Evolutionary conservation across 1,140 invertebrate species (phyloP).

Genomic region (Scaptomyza montana): DNA sequence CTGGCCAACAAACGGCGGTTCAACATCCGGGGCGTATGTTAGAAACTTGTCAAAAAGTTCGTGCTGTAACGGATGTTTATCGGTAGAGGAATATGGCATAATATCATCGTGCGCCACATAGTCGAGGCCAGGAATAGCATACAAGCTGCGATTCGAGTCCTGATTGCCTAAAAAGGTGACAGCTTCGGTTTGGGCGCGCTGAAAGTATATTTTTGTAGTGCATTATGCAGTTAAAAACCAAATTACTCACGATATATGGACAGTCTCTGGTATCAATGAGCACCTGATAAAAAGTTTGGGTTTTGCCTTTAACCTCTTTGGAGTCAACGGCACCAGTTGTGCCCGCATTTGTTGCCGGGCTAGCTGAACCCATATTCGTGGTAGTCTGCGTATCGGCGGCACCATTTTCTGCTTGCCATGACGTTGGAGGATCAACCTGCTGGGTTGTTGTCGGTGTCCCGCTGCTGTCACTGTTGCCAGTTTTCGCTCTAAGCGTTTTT

Average conservation of each 20-base stretch:
- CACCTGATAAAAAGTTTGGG: conserved; percentile 98
- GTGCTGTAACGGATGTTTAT: conserved; percentile 92
- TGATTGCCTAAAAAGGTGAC: conserved; percentile 99
- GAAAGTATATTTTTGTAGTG: conserved; percentile 22
- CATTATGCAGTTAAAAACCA: not conserved
- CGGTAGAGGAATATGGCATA: conserved; percentile 92
- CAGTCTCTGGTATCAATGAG: conserved; percentile 98
- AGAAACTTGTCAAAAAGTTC: conserved; percentile 99
- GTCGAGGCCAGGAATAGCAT: conserved; percentile 97
- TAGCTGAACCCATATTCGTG: conserved; percentile 36
- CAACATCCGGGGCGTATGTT: conserved; percentile 89
- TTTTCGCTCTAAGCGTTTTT: conserved; percentile 55
- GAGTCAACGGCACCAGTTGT: conserved; percentile 82
- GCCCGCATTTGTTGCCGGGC: conserved; percentile 4
- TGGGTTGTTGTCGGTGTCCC: conserved; percentile 1
- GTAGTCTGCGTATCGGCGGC: conserved; percentile 22
- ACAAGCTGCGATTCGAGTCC: conserved; percentile 95
- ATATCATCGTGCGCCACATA: conserved; percentile 99
- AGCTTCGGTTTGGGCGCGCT: conserved; percentile 97
- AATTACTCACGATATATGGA: conserved; percentile 93
- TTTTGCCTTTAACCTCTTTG: conserved; percentile 95
- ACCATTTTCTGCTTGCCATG: conserved; percentile 22
- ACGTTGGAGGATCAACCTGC: conserved; percentile 18
- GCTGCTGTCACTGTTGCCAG: conserved; percentile 69
- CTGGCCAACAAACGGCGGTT: conserved; percentile 93